phyloP scores from a whole-genome alignment of 2,797 vertebrate genomes.

The Molossus molossus region DNA sequence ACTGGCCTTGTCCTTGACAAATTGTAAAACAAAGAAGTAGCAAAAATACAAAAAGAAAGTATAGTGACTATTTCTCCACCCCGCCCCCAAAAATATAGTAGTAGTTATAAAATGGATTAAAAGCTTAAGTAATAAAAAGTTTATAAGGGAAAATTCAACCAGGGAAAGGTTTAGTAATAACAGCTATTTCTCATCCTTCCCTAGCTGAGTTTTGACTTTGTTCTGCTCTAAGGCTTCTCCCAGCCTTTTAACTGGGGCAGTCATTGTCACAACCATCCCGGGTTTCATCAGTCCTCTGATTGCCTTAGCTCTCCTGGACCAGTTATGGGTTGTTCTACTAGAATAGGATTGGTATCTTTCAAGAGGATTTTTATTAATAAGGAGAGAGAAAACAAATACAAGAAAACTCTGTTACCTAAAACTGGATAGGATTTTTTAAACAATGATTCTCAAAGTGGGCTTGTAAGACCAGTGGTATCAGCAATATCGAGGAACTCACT shows the following conservation, averaged over 20 bases:
- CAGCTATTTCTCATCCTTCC: constrained; percentile 19
- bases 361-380: constrained; percentile 41
- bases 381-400: constrained; percentile 47
- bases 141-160: constrained; percentile 38
- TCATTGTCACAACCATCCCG: background rate
- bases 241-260: background rate
- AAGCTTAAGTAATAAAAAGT: constrained; percentile 2
- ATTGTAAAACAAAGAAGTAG: constrained; percentile 58
- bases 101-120: background rate
- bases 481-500: background rate
- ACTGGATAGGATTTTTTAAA: constrained; percentile 16
- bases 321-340: background rate
- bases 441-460: constrained; percentile 27
- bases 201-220: background rate
- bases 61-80: constrained; percentile 3
- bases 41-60: constrained; percentile 65
- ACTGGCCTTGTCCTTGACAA: constrained; percentile 24
- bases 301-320: background rate
- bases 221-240: background rate
- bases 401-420: constrained; percentile 36
- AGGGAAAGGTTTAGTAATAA: constrained; percentile 37
- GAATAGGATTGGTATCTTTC: constrained; percentile 32
- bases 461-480: background rate
- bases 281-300: background rate
- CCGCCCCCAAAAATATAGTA: background rate